Percentiles rank a stretch among this genome's conserved stretches.
Evolutionary conservation across 2,888 invertebrate genomes (phyloP).

Genomic region (Herminia tarsipennalis): DNA sequence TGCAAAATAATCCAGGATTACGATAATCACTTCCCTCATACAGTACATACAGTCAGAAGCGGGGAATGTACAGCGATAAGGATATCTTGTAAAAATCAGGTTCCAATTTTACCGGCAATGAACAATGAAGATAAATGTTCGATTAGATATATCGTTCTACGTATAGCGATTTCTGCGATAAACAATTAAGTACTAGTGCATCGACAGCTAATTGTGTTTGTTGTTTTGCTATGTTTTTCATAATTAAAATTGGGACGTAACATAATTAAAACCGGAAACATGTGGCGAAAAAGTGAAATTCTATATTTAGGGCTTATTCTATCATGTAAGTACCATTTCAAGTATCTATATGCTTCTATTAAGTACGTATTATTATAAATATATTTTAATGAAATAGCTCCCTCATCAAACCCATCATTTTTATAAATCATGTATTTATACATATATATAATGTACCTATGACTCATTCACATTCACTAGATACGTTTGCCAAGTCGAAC

Average conservation of each 20-base stretch:
- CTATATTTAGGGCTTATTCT: slow-evolving; percentile 14
- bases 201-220: slow-evolving; percentile 8
- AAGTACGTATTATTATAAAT: too few relatives aligned
- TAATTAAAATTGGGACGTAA: slow-evolving; percentile 5
- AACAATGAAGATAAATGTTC: slow-evolving; percentile 41
- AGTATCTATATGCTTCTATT: too few relatives aligned
- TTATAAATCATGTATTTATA: too few relatives aligned
- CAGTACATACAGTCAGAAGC: not conserved
- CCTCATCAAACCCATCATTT: too few relatives aligned
- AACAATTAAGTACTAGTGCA: slow-evolving; percentile 28
- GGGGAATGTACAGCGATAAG: not conserved
- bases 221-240: slow-evolving; percentile 9
- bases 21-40: too few relatives aligned
- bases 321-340: slow-evolving; percentile 1
- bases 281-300: slow-evolving; percentile 12
- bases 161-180: slow-evolving; percentile 37
- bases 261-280: slow-evolving; percentile 10
- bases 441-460: too few relatives aligned
- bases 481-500: too few relatives aligned
- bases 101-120: slow-evolving; percentile 49
- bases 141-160: slow-evolving; percentile 44
- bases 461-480: too few relatives aligned
- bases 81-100: slow-evolving; percentile 59
- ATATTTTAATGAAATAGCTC: too few relatives aligned
- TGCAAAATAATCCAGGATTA: too few relatives aligned